Base-by-base conservation (phyloP, 1,140 invertebrate species). In the Drosophila elegans region DNA sequence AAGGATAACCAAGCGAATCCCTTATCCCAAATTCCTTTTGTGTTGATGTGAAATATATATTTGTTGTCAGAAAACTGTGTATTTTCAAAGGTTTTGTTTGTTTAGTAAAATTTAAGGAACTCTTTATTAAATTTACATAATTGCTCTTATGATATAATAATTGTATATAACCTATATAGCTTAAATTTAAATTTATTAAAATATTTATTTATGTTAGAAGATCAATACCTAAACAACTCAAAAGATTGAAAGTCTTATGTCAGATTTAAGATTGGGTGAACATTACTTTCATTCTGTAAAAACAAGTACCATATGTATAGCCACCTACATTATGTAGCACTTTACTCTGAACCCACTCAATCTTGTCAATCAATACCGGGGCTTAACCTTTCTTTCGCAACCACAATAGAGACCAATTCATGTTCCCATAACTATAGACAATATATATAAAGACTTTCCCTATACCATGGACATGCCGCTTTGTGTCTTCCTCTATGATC, bases 401-500 rank as follows among this genome's bases (percentile, higher is more conserved):
- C 29, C 59, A 59, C 56, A 48, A 48, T 48, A n/a, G 10, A 34
- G 27, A 67, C 16, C 60, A 10, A 64, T 51, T 38, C 39, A 21
- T 62, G 34, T 41, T 48, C 4, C 36, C 3, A 49, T 13, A 49
- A 25, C 42, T n/a, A 44, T 34, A 34, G 16, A 64, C 64, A 68
- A 44, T 68, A 11, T n/a, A 21, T 38, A 4, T 32, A 9, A 13
- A 16, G 6, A 57, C 11, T 41, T 54, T 53, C 57, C 51, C n/a
- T 32, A 7, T 16, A 5, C 39, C 6, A 29, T 36, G 27, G 34
- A 16, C 44, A 36, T 45, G 4, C 42, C 44, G 10, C 42, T 9
- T 39, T 60, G 29, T 60, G 54, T 39, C 55, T 41, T 41, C 3
- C 36, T 25, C 44, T 49, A 42, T 67, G 45, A 63, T 44, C 61